A percentile compares a stretch with the other conserved stretches of the same genome.
Evolutionary conservation across 2,888 invertebrate species (phyloP).

Genomic region (Cabera pusaria): DNA sequence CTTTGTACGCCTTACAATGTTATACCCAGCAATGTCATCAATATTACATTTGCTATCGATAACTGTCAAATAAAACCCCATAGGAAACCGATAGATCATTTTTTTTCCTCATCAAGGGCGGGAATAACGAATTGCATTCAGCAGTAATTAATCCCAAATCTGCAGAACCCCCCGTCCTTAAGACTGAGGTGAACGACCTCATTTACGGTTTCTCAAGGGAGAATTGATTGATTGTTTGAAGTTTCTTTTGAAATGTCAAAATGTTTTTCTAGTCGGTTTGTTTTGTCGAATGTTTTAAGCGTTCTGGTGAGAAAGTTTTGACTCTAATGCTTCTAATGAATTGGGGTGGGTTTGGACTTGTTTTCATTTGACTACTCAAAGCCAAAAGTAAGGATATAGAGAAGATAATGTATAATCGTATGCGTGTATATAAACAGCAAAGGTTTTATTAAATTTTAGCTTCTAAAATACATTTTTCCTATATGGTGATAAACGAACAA

Average conservation of each 20-base stretch:
- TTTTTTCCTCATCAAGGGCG: slow-evolving; percentile 47
- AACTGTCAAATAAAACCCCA: slow-evolving; percentile 22
- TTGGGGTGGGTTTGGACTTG: background rate
- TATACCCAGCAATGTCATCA: too few species aligned
- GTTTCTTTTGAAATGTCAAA: slow-evolving; percentile 54
- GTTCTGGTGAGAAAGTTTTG: slow-evolving; percentile 12
- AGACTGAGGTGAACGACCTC: slow-evolving; percentile 60
- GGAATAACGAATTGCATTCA: slow-evolving; percentile 54
- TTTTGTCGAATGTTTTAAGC: slow-evolving; percentile 33
- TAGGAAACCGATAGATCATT: slow-evolving; percentile 28
- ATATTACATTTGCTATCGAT: slow-evolving; percentile 4
- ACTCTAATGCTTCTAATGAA: slow-evolving; percentile 11
- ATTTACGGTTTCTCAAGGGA: slow-evolving; percentile 39
- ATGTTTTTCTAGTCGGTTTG: slow-evolving; percentile 57
- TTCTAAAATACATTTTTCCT: too few species aligned
- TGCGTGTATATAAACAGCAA: too few species aligned
- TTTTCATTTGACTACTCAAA: too few species aligned
- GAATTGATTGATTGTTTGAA: slow-evolving; percentile 33
- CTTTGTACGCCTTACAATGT: too few species aligned
- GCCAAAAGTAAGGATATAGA: too few species aligned
- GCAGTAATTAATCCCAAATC: slow-evolving; percentile 67
- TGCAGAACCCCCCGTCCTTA: slow-evolving; percentile 46
- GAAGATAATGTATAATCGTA: too few species aligned
- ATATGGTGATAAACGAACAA: too few species aligned
- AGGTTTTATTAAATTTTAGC: too few species aligned